Base-by-base conservation (phyloP, 2,888 invertebrate species). In the Sipha maydis region DNA sequence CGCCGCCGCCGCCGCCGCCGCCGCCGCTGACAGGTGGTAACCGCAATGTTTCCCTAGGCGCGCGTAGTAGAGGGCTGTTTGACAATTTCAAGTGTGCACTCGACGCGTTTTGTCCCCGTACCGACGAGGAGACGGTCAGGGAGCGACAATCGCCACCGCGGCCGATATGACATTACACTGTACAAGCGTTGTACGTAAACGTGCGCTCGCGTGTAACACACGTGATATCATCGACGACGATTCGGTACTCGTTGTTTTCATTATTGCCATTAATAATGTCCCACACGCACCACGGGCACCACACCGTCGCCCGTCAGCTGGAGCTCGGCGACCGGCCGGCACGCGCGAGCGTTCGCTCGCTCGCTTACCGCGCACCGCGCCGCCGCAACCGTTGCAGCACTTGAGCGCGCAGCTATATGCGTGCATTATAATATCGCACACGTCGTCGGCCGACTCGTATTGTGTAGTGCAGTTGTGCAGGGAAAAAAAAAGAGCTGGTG, bases 1-100 rank as follows among this genome's bases (percentile, higher is more conserved):
- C 76, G 88, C 67, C 61, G 88, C 80, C 76, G 88, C 67, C 61
- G 88, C 80, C 76, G 88, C 67, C 61, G 88, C 80, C 17, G 14
- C 19, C 34, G 73, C 67, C 61, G 88, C 80, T 82, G 88, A 88
- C 88, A 88, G 88, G 88, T 88, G 88, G 88, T 82, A 88, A 88
- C 88, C 88, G 88, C 88, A 88, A 82, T 67, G 80, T 88, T 88
- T 88, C 80, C 88, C 88, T 56, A 73, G 28, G 38, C 85, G 67
- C 54, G 69, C 85, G 85, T 31, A 69, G 77, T 34, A 31, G 41
- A 79, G 86, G 86, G 86, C 86, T 79, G 88, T 88, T 88, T 88
- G 88, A 88, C 88, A 82, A 88, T 82, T 82, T 88, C 80, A n/a
- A 88, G 88, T 80, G 71, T 21, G 75, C 25, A 75, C 84, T 85